These are phyloP conservation scores for Phenganax marumi DNA, from an alignment of 92 coral and sea anemone species.

Conservation along the genomic window DNA sequence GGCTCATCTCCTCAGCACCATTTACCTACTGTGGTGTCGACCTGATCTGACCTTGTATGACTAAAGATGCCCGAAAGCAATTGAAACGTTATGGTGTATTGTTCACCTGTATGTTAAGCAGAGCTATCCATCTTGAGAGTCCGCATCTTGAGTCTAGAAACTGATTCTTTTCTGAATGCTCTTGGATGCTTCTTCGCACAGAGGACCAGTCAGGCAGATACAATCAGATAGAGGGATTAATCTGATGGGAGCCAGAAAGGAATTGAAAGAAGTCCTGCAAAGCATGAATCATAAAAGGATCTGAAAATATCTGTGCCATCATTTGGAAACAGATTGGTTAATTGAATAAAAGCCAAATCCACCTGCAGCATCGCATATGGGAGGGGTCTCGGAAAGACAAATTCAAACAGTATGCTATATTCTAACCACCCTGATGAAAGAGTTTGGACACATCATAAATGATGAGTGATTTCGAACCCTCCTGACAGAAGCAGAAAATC, in stretches of 20 bases:
- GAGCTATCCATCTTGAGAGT: conserved; percentile 57
- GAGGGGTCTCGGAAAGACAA: conserved; percentile 56
- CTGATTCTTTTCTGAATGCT: conserved; percentile 58
- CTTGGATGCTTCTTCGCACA: conserved; percentile 58
- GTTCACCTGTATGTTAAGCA: conserved; percentile 59
- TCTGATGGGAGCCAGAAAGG: conserved; percentile 49
- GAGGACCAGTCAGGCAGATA: conserved; percentile 61
- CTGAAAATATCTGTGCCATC: conserved; percentile 51
- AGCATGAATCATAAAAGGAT: conserved; percentile 56
- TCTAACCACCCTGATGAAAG: too few relatives aligned
- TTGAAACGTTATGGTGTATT: conserved; percentile 55
- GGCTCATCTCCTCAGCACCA: conserved; percentile 58
- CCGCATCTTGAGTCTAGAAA: conserved; percentile 28
- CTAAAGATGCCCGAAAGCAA: conserved; percentile 52
- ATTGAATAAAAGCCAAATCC: too few relatives aligned
- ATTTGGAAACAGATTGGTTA: conserved; percentile 48
- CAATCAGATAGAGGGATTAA: conserved; percentile 60
- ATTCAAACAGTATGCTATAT: conserved; percentile 21
- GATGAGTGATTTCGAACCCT: too few relatives aligned
- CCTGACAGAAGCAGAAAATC: neutral
- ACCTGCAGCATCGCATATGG: conserved; percentile 68
- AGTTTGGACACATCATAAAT: too few relatives aligned
- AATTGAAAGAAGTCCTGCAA: conserved; percentile 46
- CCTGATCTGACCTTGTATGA: conserved; percentile 57
- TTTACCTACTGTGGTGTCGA: conserved; percentile 66